Percentiles rank a stretch among this genome's conserved stretches.
These are phyloP conservation scores for Saimiri boliviensis DNA, from an alignment of 2,113 vertebrate genomes.

Conservation along the genomic window DNA sequence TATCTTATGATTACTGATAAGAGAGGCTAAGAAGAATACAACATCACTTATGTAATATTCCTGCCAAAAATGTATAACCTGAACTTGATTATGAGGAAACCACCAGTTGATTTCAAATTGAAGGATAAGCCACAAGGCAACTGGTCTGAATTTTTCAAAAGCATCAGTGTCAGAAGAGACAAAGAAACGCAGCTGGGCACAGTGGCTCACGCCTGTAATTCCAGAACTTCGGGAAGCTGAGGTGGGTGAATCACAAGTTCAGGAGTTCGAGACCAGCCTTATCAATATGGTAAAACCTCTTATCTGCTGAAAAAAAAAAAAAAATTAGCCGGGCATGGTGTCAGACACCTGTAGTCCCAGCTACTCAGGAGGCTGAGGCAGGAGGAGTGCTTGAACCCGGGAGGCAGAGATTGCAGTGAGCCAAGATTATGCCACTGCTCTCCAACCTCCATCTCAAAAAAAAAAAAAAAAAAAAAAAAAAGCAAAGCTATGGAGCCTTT, in stretches of 20 bases:
- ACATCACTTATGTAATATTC: background rate
- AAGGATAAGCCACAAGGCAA: background rate
- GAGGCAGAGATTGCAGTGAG: no score
- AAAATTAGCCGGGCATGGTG: no score
- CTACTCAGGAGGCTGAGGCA: no score
- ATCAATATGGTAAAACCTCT: no score
- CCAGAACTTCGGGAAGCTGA: no score
- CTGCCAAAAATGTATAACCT: background rate
- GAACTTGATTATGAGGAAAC: background rate
- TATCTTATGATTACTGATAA: background rate
- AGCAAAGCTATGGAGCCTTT: background rate
- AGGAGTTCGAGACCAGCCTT: no score
- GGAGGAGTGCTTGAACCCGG: no score
- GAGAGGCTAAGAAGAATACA: background rate
- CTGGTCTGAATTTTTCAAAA: background rate
- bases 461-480: background rate
- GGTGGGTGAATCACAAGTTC: no score
- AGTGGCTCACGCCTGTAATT: no score
- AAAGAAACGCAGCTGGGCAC: background rate
- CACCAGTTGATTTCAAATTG: background rate
- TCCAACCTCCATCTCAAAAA: no score
- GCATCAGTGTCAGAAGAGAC: background rate
- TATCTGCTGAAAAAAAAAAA: no score
- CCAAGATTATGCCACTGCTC: accelerated
- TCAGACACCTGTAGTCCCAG: no score